Percentiles rank a stretch among this genome's conserved stretches.
phyloP scores from a whole-genome alignment of 64 coral and sea anemone genomes.

The Dendrophyllia cribrosa region DNA sequence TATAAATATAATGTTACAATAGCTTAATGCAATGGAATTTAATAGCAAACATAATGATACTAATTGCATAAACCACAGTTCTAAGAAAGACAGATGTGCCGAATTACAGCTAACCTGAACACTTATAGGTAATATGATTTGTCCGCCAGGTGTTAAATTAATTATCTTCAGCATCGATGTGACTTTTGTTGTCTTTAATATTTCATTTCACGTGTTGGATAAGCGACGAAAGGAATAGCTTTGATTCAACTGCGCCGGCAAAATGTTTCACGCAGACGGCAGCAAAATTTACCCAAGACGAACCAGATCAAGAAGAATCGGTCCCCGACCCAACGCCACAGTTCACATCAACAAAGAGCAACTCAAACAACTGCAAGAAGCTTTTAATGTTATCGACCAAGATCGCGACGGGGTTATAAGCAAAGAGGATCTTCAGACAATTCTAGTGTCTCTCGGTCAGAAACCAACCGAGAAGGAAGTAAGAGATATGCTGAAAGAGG shows the following conservation, averaged over 20 bases:
- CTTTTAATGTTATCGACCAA: slow-evolving; percentile 77
- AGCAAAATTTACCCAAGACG: slow-evolving; percentile 4
- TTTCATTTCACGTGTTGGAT: slow-evolving; percentile 41
- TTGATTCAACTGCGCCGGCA: neutral
- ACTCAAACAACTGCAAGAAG: slow-evolving; percentile 39
- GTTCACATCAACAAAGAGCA: slow-evolving; percentile 36
- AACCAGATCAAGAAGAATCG: neutral
- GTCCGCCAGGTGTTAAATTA: neutral
- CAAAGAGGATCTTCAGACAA: slow-evolving; percentile 48
- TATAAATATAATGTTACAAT: neutral
- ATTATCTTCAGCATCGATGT: neutral
- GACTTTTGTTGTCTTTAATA: slow-evolving; percentile 1
- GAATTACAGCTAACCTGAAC: too few species aligned
- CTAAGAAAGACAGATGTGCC: slow-evolving; percentile 28
- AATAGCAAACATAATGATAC: too few species aligned
- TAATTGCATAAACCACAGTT: neutral
- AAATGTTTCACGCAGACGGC: slow-evolving; percentile 26
- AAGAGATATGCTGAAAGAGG: slow-evolving; percentile 72
- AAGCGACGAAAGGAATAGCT: neutral
- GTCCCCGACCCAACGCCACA: neutral
- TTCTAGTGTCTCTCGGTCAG: slow-evolving; percentile 71
- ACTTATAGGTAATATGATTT: neutral
- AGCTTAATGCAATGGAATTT: too few species aligned
- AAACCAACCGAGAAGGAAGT: slow-evolving; percentile 63
- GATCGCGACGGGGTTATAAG: slow-evolving; percentile 71